Base-by-base conservation (phyloP, 1,140 invertebrate genomes). In the Ceratitis capitata region DNA sequence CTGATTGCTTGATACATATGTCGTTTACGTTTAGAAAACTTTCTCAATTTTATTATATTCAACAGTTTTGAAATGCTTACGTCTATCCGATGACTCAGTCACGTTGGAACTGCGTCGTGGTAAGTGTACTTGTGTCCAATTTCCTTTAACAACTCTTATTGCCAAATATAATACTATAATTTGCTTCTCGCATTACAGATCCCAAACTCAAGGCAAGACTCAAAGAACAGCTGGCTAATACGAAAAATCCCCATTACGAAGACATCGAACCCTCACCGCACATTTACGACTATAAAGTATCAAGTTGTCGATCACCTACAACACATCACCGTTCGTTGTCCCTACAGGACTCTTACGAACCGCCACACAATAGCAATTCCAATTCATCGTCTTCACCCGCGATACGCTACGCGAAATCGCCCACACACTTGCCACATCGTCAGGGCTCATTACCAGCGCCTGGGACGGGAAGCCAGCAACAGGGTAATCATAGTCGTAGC, bases 31-130 rank as follows among this genome's bases (percentile, higher is more conserved):
- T n/a, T n/a, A n/a, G n/a, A n/a, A n/a, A n/a, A n/a, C n/a, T n/a
- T n/a, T n/a, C n/a, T n/a, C 12, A 47, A 47, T 56, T 78, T 23
- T 84, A 61, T 96, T 96, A 89, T 94, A 29, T 64, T 12, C 14
- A 16, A 64, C 6, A 97, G 97, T 98, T 92, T 94, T 97, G 93
- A 97, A 97, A 96, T 97, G 97, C 93, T 94, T 98, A 90, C 95
- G 97, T 89, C 94, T 97, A 88, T 97, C 96, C 82, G 94, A 96
- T 91, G 96, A 97, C 93, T 95, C 96, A 88, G 96, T 98, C 88
- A 96, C 96, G 89, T 93, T 98, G 91, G 96, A 96, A 93, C 94
- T 97, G 91, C 96, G 95, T 94, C 95, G 96, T 94, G 97, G 97
- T 97, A 94, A 87, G 86, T 69, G 16, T 29, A 32, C 6, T n/a